Percentiles rank a stretch among this genome's conserved stretches.
phyloP scores from a whole-genome alignment of 2,797 vertebrate species.

The Sebastes vulpes region DNA sequence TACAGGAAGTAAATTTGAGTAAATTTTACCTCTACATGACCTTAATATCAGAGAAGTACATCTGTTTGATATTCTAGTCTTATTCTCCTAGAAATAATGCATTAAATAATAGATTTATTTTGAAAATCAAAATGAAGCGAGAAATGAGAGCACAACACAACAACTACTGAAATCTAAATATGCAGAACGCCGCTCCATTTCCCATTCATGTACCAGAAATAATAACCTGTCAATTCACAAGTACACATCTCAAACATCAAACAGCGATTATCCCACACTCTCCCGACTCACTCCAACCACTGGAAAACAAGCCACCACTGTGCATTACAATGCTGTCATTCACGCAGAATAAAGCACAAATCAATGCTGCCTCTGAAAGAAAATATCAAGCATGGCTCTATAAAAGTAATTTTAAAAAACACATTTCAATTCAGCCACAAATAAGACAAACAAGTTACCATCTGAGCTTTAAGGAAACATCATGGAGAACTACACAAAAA shows the following conservation, averaged over 20 bases:
- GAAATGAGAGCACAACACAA: background rate
- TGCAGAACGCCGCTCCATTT: background rate
- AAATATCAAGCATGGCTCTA: background rate
- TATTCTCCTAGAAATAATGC: background rate
- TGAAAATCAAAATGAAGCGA: background rate
- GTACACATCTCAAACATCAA: conserved; percentile 23
- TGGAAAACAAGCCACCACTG: conserved; percentile 16
- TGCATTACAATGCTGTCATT: background rate
- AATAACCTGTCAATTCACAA: conserved; percentile 33
- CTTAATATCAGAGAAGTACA: background rate
- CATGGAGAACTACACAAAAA: background rate
- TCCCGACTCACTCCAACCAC: background rate
- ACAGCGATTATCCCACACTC: conserved; percentile 19
- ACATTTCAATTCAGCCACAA: background rate
- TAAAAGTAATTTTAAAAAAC: background rate
- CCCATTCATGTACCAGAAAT: background rate
- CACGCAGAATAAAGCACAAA: background rate
- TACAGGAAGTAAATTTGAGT: rapidly evolving
- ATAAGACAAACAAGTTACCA: background rate
- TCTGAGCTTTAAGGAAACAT: background rate
- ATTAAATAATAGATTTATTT: background rate
- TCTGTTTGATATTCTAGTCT: background rate
- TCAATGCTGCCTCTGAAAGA: background rate
- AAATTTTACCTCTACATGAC: background rate
- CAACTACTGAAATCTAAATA: background rate